Percentiles rank a stretch among this genome's conserved stretches.
phyloP scores from a whole-genome alignment of 1,140 invertebrate species.

The Drosophila sproati region DNA sequence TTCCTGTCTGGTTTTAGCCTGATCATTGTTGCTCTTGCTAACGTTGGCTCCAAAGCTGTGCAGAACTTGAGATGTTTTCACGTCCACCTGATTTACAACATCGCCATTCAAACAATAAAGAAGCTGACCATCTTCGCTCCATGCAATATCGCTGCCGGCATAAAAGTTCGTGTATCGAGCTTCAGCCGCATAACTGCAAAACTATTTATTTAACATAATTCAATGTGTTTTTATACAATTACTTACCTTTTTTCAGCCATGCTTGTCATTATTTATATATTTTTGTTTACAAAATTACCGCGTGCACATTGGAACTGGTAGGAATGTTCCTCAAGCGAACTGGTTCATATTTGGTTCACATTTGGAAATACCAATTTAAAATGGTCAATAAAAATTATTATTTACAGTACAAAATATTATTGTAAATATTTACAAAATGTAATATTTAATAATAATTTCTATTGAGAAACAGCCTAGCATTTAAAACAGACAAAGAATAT shows the following conservation, averaged over 20 bases:
- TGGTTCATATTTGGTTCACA: conserved; percentile 9
- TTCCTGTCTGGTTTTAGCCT: conserved; percentile 39
- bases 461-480: too few relatives aligned
- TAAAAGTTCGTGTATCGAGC: conserved; percentile 93
- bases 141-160: conserved; percentile 92
- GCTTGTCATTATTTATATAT: conserved; percentile 51
- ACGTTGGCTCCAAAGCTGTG: conserved; percentile 62
- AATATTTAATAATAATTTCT: too few relatives aligned
- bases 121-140: conserved; percentile 89
- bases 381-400: too few relatives aligned
- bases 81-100: conserved; percentile 89
- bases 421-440: too few relatives aligned
- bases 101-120: conserved; percentile 91
- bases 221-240: not conserved
- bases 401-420: too few relatives aligned
- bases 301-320: conserved; percentile 34
- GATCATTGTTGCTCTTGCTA: conserved; percentile 69
- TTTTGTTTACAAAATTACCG: conserved; percentile 64
- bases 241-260: conserved; percentile 69
- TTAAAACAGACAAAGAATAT: too few relatives aligned
- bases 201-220: not conserved
- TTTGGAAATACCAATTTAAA: not conserved
- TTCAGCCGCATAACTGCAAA: conserved; percentile 90
- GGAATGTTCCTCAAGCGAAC: conserved; percentile 18
- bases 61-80: conserved; percentile 85